Evolutionary conservation across 2,797 vertebrate genomes (phyloP).

Genomic region (Cetoscarus ocellatus): DNA sequence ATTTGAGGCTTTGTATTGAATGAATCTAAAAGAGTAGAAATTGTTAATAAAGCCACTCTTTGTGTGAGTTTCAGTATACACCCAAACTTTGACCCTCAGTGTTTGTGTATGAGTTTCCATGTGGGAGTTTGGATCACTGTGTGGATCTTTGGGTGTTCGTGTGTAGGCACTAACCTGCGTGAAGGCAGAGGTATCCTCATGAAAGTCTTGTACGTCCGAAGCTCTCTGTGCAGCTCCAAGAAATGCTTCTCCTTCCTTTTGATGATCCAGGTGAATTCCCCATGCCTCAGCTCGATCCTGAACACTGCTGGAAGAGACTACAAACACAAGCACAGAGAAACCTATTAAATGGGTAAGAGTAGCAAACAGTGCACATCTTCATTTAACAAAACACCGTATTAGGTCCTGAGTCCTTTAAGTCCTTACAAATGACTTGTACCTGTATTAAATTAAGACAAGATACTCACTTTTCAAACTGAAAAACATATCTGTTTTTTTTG

Average conservation of each 20-base stretch:
- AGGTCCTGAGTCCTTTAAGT: too few relatives aligned
- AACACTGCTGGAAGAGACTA: slow-evolving; percentile 87
- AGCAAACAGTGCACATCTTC: too few relatives aligned
- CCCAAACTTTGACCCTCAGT: neutral
- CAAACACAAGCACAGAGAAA: slow-evolving; percentile 32
- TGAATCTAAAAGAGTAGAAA: too few relatives aligned
- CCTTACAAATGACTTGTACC: too few relatives aligned
- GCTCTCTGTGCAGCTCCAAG: slow-evolving; percentile 94
- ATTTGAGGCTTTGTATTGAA: too few relatives aligned
- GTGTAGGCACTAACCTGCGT: slow-evolving; percentile 82
- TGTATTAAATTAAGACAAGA: too few relatives aligned
- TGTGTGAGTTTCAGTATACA: too few relatives aligned
- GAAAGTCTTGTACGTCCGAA: slow-evolving; percentile 96
- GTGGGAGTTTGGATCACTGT: neutral
- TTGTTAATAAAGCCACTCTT: too few relatives aligned
- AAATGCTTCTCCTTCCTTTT: slow-evolving; percentile 98
- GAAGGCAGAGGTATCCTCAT: slow-evolving; percentile 95
- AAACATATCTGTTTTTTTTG: too few relatives aligned
- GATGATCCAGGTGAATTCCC: slow-evolving; percentile 94
- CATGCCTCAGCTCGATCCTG: slow-evolving; percentile 94
- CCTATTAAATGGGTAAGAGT: neutral
- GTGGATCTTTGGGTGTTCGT: slow-evolving; percentile 10
- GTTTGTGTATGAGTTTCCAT: neutral
- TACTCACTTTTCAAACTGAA: too few relatives aligned
- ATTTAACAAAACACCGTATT: too few relatives aligned